Conservation (phyloP, 2,113 vertebrate species). For the Apodemus speciosus region DNA sequence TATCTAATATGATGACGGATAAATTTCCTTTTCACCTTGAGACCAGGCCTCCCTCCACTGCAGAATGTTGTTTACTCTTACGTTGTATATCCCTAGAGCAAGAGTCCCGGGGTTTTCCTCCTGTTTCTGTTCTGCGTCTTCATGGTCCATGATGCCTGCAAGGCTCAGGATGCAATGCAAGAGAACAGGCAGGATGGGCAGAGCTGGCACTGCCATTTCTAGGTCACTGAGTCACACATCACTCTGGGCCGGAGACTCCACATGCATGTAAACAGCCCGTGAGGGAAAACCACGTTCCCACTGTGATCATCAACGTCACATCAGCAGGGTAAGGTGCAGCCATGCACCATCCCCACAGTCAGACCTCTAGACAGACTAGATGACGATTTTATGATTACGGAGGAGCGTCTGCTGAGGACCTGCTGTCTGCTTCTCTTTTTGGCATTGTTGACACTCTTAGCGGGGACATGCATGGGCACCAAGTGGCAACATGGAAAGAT, state of each 20-base stretch:
- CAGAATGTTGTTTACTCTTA: not conserved
- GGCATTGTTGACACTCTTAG: not conserved
- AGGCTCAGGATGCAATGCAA: not conserved
- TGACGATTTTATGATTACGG: not conserved
- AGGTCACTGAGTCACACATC: not conserved
- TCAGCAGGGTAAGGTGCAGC: too few relatives aligned
- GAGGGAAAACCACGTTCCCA: not conserved
- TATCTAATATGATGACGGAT: not conserved
- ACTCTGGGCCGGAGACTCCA: not conserved
- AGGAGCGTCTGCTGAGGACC: not conserved
- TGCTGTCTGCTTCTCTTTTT: not conserved
- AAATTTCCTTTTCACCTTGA: slow-evolving; percentile 33
- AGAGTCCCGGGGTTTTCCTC: not conserved
- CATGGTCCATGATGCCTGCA: too few relatives aligned
- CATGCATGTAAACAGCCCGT: not conserved
- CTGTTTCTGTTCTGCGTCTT: not conserved
- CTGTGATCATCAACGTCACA: not conserved
- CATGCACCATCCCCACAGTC: not conserved
- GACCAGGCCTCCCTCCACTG: not conserved
- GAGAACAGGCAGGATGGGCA: not conserved
- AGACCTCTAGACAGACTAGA: not conserved
- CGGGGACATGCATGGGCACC: not conserved
- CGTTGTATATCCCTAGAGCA: not conserved
- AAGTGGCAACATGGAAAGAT: not conserved
- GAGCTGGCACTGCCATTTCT: too few relatives aligned